phyloP scores from a whole-genome alignment of 2,797 vertebrate genomes.

The Poecilia picta region DNA sequence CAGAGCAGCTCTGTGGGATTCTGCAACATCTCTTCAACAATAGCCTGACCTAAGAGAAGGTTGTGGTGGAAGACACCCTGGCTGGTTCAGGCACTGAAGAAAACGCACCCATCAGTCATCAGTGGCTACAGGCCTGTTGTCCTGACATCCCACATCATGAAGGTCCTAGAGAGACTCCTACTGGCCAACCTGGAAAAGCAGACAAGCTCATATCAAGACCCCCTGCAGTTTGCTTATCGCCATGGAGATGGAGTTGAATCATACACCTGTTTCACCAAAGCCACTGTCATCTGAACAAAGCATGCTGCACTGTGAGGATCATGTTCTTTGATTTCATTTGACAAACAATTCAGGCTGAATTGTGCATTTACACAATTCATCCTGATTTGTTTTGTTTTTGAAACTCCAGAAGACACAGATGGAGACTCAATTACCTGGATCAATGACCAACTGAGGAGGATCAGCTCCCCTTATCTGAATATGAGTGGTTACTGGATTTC shows the following conservation, averaged over 20 bases:
- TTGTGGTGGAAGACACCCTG: too few species aligned
- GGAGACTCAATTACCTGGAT: not conserved
- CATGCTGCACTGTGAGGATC: not conserved
- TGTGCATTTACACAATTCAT: too few species aligned
- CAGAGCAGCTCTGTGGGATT: too few species aligned
- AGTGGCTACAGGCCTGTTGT: too few species aligned
- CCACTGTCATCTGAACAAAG: not conserved
- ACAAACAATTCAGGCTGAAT: not conserved
- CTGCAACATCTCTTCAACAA: too few species aligned
- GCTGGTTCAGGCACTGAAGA: too few species aligned
- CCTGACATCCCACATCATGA: too few species aligned
- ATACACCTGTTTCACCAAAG: not conserved
- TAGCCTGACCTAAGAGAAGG: too few species aligned
- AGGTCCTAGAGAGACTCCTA: too few species aligned
- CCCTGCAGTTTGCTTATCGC: not conserved
- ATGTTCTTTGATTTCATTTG: not conserved
- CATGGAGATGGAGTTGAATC: not conserved
- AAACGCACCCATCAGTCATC: too few species aligned
- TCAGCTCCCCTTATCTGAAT: not conserved
- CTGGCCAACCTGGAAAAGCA: too few species aligned
- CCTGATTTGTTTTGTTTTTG: not conserved
- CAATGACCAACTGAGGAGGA: not conserved
- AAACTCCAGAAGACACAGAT: not conserved
- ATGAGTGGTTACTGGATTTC: not conserved
- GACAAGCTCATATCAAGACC: not conserved